Percentiles rank a stretch among this genome's conserved stretches.
These are phyloP conservation scores for Glareola pratincola DNA, from an alignment of 2,113 vertebrate genomes.

Conservation along the genomic window DNA sequence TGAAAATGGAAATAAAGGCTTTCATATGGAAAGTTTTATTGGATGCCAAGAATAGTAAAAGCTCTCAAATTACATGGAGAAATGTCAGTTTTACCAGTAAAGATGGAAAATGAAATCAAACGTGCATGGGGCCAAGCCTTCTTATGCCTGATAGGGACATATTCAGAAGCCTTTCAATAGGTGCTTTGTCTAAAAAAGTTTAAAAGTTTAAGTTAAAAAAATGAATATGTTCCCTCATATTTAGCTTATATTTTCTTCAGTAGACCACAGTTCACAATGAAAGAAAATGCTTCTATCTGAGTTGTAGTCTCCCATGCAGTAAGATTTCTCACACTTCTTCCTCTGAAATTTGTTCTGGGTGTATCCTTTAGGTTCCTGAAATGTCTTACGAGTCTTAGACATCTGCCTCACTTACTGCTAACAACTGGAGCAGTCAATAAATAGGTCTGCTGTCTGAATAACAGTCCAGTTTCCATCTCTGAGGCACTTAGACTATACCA, in stretches of 20 bases:
- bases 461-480: background rate
- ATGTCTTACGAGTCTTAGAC: background rate
- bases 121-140: background rate
- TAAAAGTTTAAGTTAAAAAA: conserved; percentile 15
- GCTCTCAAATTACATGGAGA: conserved; percentile 27
- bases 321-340: background rate
- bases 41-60: conserved; percentile 46
- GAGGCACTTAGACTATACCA: background rate
- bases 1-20: conserved; percentile 33
- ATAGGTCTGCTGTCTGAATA: background rate
- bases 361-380: background rate
- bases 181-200: conserved; percentile 34
- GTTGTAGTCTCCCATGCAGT: background rate
- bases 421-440: background rate
- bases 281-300: background rate
- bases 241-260: background rate
- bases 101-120: conserved; percentile 53
- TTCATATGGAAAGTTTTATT: conserved; percentile 40
- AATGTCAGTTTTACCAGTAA: conserved; percentile 40
- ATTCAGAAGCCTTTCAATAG: conserved; percentile 27
- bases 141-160: conserved; percentile 10
- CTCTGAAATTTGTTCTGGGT: background rate
- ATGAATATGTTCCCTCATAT: background rate
- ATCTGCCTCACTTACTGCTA: background rate
- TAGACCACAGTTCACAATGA: background rate